Conservation (phyloP, 2,888 invertebrate genomes). For the Campaea margaritaria region DNA sequence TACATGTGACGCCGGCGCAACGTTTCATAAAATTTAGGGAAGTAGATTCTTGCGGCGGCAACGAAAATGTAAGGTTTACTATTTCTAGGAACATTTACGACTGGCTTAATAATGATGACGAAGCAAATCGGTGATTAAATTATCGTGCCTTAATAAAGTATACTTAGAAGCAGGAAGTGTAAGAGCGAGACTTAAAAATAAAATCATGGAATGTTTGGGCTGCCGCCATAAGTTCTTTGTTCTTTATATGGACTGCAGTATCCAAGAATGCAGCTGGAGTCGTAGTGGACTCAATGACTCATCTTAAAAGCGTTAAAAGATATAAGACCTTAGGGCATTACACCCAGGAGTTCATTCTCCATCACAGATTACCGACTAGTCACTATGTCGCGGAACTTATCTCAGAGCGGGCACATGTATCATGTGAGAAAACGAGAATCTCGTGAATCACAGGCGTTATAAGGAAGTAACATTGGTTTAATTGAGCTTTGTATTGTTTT, state of each 20-base stretch:
- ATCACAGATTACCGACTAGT: slow-evolving; percentile 26
- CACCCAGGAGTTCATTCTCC: slow-evolving; percentile 35
- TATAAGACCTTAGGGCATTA: slow-evolving; percentile 32
- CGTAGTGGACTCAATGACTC: slow-evolving; percentile 40
- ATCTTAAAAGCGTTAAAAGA: slow-evolving; percentile 35
- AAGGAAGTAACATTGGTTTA: slow-evolving; percentile 11
- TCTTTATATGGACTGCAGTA: slow-evolving; percentile 38
- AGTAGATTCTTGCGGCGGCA: too few relatives aligned
- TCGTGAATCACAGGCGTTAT: slow-evolving; percentile 9
- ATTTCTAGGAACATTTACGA: too few relatives aligned
- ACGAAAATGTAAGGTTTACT: too few relatives aligned
- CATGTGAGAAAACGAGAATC: slow-evolving; percentile 4
- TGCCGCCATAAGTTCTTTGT: slow-evolving; percentile 39
- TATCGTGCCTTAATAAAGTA: slow-evolving; percentile 3
- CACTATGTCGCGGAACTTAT: background rate
- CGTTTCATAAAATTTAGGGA: too few relatives aligned
- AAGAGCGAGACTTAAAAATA: slow-evolving; percentile 28
- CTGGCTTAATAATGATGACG: background rate
- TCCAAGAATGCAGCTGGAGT: slow-evolving; percentile 39
- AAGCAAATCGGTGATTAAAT: slow-evolving; percentile 8
- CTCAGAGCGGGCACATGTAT: slow-evolving; percentile 9
- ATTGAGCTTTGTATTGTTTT: slow-evolving; percentile 2
- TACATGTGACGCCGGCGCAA: too few relatives aligned
- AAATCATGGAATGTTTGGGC: slow-evolving; percentile 35
- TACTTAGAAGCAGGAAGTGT: slow-evolving; percentile 29